A percentile compares a stretch with the other conserved stretches of the same genome.
phyloP scores from a whole-genome alignment of 2,113 vertebrate genomes.

The Vombatus ursinus region DNA sequence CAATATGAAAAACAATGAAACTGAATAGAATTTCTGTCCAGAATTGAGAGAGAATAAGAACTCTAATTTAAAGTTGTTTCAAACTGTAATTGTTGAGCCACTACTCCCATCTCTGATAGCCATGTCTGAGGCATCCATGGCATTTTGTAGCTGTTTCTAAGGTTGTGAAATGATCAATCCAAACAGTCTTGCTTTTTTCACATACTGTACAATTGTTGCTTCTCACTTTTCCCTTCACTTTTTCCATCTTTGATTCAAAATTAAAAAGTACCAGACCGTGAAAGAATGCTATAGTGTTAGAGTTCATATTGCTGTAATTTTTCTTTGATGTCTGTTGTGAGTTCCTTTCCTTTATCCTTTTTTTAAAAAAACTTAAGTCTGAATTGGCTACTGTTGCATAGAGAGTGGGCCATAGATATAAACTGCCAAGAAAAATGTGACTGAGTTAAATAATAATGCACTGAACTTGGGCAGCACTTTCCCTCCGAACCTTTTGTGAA shows the following conservation, averaged over 20 bases:
- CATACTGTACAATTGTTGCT: background rate
- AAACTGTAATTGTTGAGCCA: constrained; percentile 31
- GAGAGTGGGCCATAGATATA: constrained; percentile 20
- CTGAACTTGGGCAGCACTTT: constrained; percentile 32
- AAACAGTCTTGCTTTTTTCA: constrained; percentile 2
- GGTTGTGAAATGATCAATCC: constrained; percentile 47
- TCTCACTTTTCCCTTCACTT: constrained; percentile 51
- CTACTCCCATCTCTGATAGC: background rate
- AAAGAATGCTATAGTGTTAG: constrained; percentile 56
- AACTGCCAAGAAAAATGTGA: constrained; percentile 50
- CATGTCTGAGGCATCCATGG: constrained; percentile 12
- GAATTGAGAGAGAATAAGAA: constrained; percentile 35
- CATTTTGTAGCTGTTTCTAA: background rate
- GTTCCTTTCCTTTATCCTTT: constrained; percentile 35
- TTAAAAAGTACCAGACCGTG: constrained; percentile 69
- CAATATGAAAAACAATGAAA: constrained; percentile 32
- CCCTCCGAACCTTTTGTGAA: constrained; percentile 5
- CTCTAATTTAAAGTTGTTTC: constrained; percentile 39
- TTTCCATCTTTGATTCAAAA: constrained; percentile 62
- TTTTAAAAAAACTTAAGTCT: constrained; percentile 32
- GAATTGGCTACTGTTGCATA: constrained; percentile 47
- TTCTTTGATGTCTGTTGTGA: constrained; percentile 50
- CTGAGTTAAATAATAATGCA: constrained; percentile 53
- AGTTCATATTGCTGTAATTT: constrained; percentile 65
- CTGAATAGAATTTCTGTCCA: background rate